Evolutionary conservation across 2,888 invertebrate species (phyloP).

Genomic region (Oxycera nigricornis): DNA sequence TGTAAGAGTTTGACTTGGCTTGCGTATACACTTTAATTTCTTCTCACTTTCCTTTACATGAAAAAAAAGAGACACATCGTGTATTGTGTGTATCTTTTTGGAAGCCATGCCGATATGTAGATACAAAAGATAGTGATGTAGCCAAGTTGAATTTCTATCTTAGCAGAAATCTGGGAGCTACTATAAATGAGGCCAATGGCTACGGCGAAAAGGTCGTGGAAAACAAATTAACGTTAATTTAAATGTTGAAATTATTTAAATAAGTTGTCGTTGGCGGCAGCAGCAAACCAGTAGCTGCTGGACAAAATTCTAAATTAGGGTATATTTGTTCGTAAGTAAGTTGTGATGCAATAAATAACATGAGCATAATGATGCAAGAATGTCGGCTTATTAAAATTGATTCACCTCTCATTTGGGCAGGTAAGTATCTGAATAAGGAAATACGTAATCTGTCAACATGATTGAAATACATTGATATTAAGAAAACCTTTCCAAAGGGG

Average conservation of each 20-base stretch:
- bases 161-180: neutral
- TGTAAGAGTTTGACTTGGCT: neutral
- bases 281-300: neutral
- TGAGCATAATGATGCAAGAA: too few species aligned
- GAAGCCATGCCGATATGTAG: neutral
- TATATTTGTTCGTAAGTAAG: neutral
- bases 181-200: neutral
- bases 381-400: too few species aligned
- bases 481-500: too few species aligned
- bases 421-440: too few species aligned
- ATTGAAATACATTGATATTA: too few species aligned
- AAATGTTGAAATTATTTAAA: constrained; percentile 27
- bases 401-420: too few species aligned
- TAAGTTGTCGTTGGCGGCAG: constrained; percentile 4
- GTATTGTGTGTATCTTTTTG: neutral
- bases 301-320: constrained; percentile 3
- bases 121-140: neutral
- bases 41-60: neutral
- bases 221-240: constrained; percentile 22
- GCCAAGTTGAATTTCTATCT: neutral
- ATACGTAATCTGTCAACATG: too few species aligned
- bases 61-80: neutral
- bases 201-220: too few species aligned
- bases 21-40: constrained; percentile 31
- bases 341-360: neutral